Conservation (phyloP, 2,888 invertebrate genomes). For the Thecocarcelia acutangulata region DNA sequence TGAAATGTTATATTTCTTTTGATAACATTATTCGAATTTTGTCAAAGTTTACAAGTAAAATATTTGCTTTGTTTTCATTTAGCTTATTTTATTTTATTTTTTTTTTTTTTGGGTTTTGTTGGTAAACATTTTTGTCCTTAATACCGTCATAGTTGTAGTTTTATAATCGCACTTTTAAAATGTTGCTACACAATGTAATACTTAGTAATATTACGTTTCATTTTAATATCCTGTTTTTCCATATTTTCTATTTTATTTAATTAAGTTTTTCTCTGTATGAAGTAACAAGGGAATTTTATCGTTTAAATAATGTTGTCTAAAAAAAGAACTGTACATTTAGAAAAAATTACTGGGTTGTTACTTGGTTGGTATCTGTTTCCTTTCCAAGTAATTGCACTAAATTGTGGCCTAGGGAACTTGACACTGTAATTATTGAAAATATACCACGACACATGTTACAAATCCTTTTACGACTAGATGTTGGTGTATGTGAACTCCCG, state of each 20-base stretch:
- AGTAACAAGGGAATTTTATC: slow-evolving; percentile 56
- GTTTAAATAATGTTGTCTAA: slow-evolving; percentile 31
- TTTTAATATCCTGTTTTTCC: slow-evolving; percentile 16
- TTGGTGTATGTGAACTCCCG: not conserved
- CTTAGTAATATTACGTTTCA: not conserved
- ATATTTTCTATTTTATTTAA: slow-evolving; percentile 47
- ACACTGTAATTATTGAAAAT: slow-evolving; percentile 59
- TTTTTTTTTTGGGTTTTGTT: too few relatives aligned
- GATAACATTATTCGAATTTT: too few relatives aligned
- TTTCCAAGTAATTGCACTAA: slow-evolving; percentile 57
- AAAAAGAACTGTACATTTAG: not conserved
- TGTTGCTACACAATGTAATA: slow-evolving; percentile 12
- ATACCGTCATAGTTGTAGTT: too few relatives aligned
- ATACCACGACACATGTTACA: slow-evolving; percentile 32
- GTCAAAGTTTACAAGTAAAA: too few relatives aligned
- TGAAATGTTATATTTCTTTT: too few relatives aligned
- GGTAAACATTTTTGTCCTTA: not conserved
- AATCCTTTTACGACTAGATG: not conserved
- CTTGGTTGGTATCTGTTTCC: slow-evolving; percentile 35
- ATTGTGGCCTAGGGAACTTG: slow-evolving; percentile 61
- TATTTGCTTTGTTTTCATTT: too few relatives aligned
- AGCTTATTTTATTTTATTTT: not conserved
- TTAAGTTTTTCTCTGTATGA: slow-evolving; percentile 35
- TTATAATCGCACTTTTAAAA: slow-evolving; percentile 15
- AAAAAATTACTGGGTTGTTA: slow-evolving; percentile 15